phyloP scores from a whole-genome alignment of 2,113 vertebrate genomes.

The Bos taurus region DNA sequence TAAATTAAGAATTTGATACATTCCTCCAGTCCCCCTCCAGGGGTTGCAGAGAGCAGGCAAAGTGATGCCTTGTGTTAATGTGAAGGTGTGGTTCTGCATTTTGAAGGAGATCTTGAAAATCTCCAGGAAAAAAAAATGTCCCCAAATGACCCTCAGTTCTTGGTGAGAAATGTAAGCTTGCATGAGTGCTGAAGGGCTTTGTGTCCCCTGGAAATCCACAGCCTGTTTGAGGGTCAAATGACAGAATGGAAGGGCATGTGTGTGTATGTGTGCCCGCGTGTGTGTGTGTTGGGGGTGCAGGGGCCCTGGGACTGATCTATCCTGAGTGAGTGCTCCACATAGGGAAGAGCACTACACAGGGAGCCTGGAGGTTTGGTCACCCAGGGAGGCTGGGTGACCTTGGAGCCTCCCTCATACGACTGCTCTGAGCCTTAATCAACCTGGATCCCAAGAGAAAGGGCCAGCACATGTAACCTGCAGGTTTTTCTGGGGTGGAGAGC shows the following conservation, averaged over 20 bases:
- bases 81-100: constrained; percentile 56
- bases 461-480: background rate
- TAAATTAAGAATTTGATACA: constrained; percentile 71
- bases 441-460: background rate
- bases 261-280: background rate
- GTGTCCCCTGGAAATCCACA: background rate
- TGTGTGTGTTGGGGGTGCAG: background rate
- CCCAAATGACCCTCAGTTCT: constrained; percentile 40
- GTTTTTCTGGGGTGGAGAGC: background rate
- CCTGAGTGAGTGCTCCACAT: background rate
- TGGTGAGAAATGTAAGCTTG: constrained; percentile 42
- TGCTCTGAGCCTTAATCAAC: background rate
- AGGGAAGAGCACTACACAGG: background rate
- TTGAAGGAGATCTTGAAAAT: constrained; percentile 60
- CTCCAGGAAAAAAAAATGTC: constrained; percentile 40
- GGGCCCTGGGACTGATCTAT: background rate
- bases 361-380: background rate
- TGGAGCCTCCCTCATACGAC: background rate
- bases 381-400: background rate
- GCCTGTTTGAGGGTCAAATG: background rate
- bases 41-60: constrained; percentile 57
- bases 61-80: constrained; percentile 47
- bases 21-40: constrained; percentile 58
- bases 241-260: background rate
- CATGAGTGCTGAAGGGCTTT: background rate